Evolutionary conservation across 2,888 invertebrate genomes (phyloP).

Genomic region (Conus canariensis): DNA sequence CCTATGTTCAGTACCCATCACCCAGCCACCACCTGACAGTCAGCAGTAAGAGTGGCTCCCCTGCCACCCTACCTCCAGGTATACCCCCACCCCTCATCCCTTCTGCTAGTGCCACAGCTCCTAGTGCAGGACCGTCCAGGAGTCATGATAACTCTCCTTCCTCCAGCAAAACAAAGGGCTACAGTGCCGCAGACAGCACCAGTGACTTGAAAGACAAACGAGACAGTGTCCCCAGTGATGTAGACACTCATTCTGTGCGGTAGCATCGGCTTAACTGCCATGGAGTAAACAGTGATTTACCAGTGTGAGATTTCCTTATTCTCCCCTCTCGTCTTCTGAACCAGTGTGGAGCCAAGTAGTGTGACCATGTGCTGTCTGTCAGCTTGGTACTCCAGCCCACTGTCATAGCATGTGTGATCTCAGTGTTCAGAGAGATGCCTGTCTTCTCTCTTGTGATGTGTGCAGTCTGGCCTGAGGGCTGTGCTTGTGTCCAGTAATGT

Average conservation of each 20-base stretch:
- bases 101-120: conserved; percentile 60
- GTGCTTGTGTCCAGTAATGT: not conserved
- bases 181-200: conserved; percentile 67
- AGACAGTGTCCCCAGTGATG: conserved; percentile 68
- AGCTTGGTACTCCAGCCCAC: not conserved
- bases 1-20: conserved; percentile 62
- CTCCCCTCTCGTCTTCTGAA: not conserved
- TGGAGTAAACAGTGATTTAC: not conserved
- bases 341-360: not conserved
- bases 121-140: conserved; percentile 49
- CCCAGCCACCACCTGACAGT: conserved; percentile 51
- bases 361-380: not conserved
- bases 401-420: conserved; percentile 15
- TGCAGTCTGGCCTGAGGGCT: not conserved
- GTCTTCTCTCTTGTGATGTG: not conserved
- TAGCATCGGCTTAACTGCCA: conserved; percentile 46
- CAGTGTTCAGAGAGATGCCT: not conserved
- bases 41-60: conserved; percentile 64
- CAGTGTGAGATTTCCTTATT: not conserved
- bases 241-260: conserved; percentile 67
- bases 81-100: conserved; percentile 71
- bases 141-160: conserved; percentile 68
- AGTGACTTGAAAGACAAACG: conserved; percentile 66
- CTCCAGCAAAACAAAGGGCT: conserved; percentile 64
- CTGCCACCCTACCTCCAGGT: conserved; percentile 65